Base-by-base conservation (phyloP, 37 sponge, comb jelly and placozoan genomes). In the Aplysina aerophoba region DNA sequence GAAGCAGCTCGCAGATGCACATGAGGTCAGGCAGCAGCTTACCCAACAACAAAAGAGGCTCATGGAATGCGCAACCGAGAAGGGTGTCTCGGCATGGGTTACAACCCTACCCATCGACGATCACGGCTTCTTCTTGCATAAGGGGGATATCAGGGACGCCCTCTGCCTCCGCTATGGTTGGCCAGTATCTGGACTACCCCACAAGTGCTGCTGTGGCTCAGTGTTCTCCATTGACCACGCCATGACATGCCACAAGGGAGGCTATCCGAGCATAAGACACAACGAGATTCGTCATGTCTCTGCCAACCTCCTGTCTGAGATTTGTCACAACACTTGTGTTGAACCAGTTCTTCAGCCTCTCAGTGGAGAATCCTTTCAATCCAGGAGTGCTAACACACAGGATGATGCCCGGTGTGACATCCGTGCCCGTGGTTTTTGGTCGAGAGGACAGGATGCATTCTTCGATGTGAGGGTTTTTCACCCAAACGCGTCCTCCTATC, bases 401-500 rank as follows among this genome's bases (percentile, higher is more conserved):
- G 39, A 73, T 73, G 74, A 73, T 38, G 74, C 74, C 5, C 31
- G 74, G 37, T 37, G 17, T 4, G 74, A 73, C 40, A 73, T 73
- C 12, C 40, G 40, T 11, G 74, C 40, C 35, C 31, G 74, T 21
- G 41, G 37, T 21, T 73, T 73, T 40, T 73, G 74, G 74, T 8
- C 40, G 17, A 73, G 6, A 13, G 74, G 74, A 73, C 74, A 73
- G 20, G 37, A 73, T 37, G 74, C 74, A 73, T 73, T 73, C 21
- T 73, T 73, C 40, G 74, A 73, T 73, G 39, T 73, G 8, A 73
- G 37, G 74, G 74, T 73, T 73, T 73, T 73, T 37, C 31, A 73
- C 74, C 69, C 74, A 12, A 31, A 31, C 6, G 67, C 67, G 11
- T 16, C 67, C n/a, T n/a, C n/a, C n/a, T n/a, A n/a, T n/a, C n/a